phyloP scores from a whole-genome alignment of 2,888 invertebrate species.

The Caenorhabditis japonica region DNA sequence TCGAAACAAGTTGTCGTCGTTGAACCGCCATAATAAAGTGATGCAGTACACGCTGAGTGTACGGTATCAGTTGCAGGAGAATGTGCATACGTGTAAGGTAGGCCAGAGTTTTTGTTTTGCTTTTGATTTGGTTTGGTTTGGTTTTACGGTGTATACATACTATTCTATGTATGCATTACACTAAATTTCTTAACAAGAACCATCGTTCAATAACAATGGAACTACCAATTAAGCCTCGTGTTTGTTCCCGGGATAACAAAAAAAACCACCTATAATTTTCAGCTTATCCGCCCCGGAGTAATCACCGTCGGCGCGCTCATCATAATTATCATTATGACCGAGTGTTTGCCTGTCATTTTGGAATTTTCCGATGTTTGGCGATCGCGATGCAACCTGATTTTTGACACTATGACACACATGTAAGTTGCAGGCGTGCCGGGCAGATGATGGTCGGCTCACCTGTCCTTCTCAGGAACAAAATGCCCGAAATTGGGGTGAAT shows the following conservation, averaged over 20 bases:
- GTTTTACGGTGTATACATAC: too few relatives aligned
- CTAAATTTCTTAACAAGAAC: too few relatives aligned
- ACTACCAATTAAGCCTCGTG: too few relatives aligned
- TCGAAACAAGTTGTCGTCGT: neutral
- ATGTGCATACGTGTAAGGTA: slow-evolving; percentile 37
- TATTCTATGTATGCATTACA: too few relatives aligned
- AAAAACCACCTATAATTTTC: neutral
- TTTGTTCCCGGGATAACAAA: too few relatives aligned
- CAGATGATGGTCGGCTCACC: too few relatives aligned
- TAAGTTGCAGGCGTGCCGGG: too few relatives aligned
- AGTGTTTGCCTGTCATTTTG: slow-evolving; percentile 38
- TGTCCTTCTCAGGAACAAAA: too few relatives aligned
- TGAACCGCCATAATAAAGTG: slow-evolving; percentile 10
- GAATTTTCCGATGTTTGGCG: slow-evolving; percentile 6
- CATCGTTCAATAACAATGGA: too few relatives aligned
- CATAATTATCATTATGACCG: slow-evolving; percentile 21
- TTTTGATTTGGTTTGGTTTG: neutral
- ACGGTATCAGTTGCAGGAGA: slow-evolving; percentile 43
- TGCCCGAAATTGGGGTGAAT: too few relatives aligned
- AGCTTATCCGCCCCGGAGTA: slow-evolving; percentile 21
- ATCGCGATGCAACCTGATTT: slow-evolving; percentile 20
- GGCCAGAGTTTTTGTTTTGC: too few relatives aligned
- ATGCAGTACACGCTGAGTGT: slow-evolving; percentile 31
- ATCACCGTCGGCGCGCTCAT: slow-evolving; percentile 37
- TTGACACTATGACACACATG: slow-evolving; percentile 38